These are phyloP conservation scores for Parapristionchus giblindavisi DNA, from an alignment of 2,888 invertebrate species.

Conservation along the genomic window DNA sequence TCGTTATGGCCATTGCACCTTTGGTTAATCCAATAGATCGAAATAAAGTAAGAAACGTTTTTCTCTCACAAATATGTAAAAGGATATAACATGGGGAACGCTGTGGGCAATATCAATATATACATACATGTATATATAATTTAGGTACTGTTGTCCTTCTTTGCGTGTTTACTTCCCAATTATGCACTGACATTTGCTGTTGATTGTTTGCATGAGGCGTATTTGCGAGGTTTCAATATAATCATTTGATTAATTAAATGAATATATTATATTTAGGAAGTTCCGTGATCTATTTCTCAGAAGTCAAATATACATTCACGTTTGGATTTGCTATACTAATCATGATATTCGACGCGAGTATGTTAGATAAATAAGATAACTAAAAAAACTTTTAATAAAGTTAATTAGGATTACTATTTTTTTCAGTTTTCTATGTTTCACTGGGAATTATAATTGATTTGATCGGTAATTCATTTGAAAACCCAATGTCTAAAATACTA, in stretches of 20 bases:
- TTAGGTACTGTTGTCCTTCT: background rate
- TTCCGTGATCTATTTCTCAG: background rate
- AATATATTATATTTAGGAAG: background rate
- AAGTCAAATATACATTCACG: background rate
- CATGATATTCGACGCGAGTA: background rate
- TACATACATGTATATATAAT: too few relatives aligned
- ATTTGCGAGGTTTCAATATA: background rate
- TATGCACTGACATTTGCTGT: background rate
- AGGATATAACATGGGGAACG: background rate
- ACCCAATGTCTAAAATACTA: constrained; percentile 8
- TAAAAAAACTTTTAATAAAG: background rate
- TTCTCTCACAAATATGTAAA: background rate
- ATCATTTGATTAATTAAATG: background rate
- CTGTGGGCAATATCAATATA: background rate
- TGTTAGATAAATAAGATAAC: background rate
- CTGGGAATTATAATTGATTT: constrained; percentile 11
- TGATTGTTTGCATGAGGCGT: background rate
- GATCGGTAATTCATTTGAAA: constrained; percentile 3
- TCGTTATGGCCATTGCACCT: background rate
- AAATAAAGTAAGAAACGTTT: background rate
- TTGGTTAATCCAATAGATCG: background rate
- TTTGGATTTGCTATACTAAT: background rate
- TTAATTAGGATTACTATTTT: background rate
- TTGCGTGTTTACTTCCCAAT: background rate
- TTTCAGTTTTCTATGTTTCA: constrained; percentile 15